Evolutionary conservation across 2,797 vertebrate genomes (phyloP).

Genomic region (Myotis daubentonii): DNA sequence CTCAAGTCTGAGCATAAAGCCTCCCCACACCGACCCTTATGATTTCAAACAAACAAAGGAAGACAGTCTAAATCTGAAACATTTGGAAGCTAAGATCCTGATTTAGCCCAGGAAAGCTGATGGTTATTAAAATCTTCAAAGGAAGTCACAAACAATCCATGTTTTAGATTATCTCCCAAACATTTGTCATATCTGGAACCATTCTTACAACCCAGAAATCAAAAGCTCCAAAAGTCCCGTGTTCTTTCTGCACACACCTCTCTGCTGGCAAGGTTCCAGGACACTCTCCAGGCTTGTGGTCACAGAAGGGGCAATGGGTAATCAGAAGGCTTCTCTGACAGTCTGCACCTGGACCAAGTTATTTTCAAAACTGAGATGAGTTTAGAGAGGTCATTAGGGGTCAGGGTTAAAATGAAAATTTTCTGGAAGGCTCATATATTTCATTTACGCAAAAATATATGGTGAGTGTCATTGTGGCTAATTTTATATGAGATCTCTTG

Average conservation of each 20-base stretch:
- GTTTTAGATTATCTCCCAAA: slow-evolving; percentile 67
- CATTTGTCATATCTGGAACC: slow-evolving; percentile 60
- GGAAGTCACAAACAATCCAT: slow-evolving; percentile 21
- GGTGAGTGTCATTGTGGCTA: slow-evolving; percentile 5
- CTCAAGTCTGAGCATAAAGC: background rate
- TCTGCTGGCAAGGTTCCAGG: slow-evolving; percentile 30
- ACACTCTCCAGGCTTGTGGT: background rate
- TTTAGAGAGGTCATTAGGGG: slow-evolving; percentile 8
- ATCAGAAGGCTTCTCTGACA: background rate
- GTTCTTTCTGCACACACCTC: slow-evolving; percentile 57
- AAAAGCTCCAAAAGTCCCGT: slow-evolving; percentile 1
- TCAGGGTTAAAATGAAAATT: slow-evolving; percentile 36
- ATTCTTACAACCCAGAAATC: slow-evolving; percentile 34
- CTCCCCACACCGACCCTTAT: background rate
- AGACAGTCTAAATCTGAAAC: slow-evolving; percentile 58
- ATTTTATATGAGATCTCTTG: slow-evolving; percentile 61
- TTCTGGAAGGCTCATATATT: slow-evolving; percentile 51
- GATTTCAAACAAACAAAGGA: slow-evolving; percentile 34
- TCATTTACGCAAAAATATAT: slow-evolving; percentile 49
- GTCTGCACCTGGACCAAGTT: background rate
- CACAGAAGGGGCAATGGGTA: background rate
- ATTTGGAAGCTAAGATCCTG: slow-evolving; percentile 51
- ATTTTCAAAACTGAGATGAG: slow-evolving; percentile 51
- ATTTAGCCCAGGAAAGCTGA: slow-evolving; percentile 27
- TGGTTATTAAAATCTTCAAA: slow-evolving; percentile 71